These are phyloP conservation scores for Chaetophractus vellerosus DNA, from an alignment of 2,797 vertebrate genomes.

Conservation along the genomic window DNA sequence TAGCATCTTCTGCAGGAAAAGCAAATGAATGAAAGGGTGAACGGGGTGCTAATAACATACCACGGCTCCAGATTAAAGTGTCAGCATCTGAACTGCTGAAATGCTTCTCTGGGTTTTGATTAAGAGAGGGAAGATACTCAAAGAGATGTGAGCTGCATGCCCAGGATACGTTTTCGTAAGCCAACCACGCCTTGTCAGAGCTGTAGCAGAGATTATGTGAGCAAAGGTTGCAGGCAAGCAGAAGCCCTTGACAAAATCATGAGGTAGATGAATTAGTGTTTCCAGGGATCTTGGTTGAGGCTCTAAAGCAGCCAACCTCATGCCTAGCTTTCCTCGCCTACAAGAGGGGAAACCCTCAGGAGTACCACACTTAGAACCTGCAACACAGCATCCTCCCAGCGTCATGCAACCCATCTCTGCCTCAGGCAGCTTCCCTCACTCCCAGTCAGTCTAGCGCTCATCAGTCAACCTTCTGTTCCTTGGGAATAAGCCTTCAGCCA, in stretches of 20 bases:
- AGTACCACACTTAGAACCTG: not conserved
- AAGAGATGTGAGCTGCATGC: constrained; percentile 36
- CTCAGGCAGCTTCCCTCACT: not conserved
- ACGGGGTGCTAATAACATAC: constrained; percentile 63
- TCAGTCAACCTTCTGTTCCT: not conserved
- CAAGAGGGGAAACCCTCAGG: not conserved
- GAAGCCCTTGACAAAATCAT: not conserved
- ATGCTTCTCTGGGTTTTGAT: constrained; percentile 69
- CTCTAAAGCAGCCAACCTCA: not conserved
- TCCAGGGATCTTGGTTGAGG: not conserved
- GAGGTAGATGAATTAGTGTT: not conserved
- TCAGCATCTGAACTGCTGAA: constrained; percentile 62
- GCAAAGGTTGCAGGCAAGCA: not conserved
- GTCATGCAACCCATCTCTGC: not conserved
- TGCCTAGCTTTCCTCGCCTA: not conserved
- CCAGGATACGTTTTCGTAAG: constrained; percentile 20
- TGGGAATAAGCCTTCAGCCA: not conserved
- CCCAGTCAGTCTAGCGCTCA: not conserved
- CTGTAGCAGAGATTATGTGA: not conserved
- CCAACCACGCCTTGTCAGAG: not conserved
- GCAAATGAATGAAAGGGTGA: constrained; percentile 76
- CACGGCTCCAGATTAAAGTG: constrained; percentile 57
- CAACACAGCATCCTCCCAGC: not conserved
- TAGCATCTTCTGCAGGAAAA: constrained; percentile 59
- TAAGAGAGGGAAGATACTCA: constrained; percentile 60